Evolutionary conservation across 2,797 vertebrate genomes (phyloP).

Genomic region (Notolabrus celidotus): DNA sequence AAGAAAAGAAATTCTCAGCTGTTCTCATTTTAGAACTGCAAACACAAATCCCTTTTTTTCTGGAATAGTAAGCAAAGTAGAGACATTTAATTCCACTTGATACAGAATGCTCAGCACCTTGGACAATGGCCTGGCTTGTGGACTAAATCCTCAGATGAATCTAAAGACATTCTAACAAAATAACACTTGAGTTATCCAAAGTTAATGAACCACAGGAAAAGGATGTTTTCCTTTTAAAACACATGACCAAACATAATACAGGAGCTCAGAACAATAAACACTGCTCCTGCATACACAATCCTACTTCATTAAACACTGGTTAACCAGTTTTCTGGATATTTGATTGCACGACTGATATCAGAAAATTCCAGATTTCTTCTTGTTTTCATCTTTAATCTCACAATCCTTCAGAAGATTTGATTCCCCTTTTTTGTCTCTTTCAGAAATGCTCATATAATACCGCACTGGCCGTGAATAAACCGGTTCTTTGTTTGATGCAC

Average conservation of each 20-base stretch:
- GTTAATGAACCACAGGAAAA: conserved; percentile 57
- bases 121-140: conserved; percentile 11
- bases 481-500: conserved; percentile 59
- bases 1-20: conserved; percentile 32
- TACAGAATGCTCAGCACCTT: conserved; percentile 35
- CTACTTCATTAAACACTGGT: conserved; percentile 71
- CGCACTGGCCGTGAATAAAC: conserved; percentile 44
- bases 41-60: conserved; percentile 47
- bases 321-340: conserved; percentile 56
- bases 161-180: conserved; percentile 36
- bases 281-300: conserved; percentile 41
- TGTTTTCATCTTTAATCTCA: conserved; percentile 54
- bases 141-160: conserved; percentile 46
- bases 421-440: conserved; percentile 25
- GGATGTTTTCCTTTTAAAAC: conserved; percentile 51
- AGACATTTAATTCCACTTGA: conserved; percentile 64
- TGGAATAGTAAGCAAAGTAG: conserved; percentile 6
- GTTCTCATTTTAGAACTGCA: conserved; percentile 46
- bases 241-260: conserved; percentile 49
- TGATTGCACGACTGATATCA: conserved; percentile 56
- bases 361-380: conserved; percentile 50
- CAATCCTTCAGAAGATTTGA: conserved; percentile 34
- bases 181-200: conserved; percentile 31
- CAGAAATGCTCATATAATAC: conserved; percentile 27
- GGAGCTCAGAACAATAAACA: conserved; percentile 55